Percentiles rank a stretch among this genome's conserved stretches.
Conservation (phyloP, 2,113 vertebrate species). For the Bettongia penicillata region DNA sequence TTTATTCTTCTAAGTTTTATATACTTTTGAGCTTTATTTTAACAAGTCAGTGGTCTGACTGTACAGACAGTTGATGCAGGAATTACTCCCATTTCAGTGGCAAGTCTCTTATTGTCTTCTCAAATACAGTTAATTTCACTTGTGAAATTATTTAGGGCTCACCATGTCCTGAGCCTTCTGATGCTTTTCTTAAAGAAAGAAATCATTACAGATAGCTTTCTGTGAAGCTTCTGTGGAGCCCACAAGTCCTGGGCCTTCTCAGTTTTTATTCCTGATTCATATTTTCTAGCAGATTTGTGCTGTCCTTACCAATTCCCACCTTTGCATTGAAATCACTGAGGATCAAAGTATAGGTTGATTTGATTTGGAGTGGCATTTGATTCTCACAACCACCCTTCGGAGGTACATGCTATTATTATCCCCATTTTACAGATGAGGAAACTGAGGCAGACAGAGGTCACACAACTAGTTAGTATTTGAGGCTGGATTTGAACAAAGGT, state of each 20-base stretch:
- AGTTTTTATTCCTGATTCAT: background rate
- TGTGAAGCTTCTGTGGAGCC: background rate
- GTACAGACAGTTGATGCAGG: background rate
- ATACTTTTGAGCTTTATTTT: background rate
- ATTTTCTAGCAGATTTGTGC: background rate
- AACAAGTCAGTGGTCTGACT: background rate
- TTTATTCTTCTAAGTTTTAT: background rate
- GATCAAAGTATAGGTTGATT: too few relatives aligned
- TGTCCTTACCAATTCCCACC: background rate
- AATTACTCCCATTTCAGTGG: background rate
- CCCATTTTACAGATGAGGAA: too few relatives aligned
- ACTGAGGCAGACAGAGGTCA: too few relatives aligned
- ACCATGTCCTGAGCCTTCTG: background rate
- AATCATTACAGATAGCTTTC: background rate
- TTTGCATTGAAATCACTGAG: too few relatives aligned
- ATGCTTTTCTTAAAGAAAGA: background rate
- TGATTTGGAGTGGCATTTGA: too few relatives aligned
- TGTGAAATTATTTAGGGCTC: background rate
- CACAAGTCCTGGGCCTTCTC: too few relatives aligned
- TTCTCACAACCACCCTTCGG: too few relatives aligned
- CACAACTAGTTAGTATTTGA: background rate
- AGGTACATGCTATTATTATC: too few relatives aligned
- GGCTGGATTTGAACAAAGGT: background rate
- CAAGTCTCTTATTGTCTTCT: background rate
- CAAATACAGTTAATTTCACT: background rate